Conservation (phyloP, 2,113 vertebrate genomes). For the Passer montanus region DNA sequence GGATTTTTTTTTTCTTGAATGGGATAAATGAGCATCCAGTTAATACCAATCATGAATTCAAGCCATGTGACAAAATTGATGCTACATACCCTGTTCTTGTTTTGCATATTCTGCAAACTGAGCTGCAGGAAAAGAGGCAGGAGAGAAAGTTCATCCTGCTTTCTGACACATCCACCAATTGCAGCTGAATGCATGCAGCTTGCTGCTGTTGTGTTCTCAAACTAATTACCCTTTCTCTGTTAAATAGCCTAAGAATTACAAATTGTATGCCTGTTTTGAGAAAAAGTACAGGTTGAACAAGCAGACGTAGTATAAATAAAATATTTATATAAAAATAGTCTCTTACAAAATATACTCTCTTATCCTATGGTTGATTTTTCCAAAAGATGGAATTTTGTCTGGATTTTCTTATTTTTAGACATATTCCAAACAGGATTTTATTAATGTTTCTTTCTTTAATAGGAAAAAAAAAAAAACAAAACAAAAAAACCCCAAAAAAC, state of each 20-base stretch:
- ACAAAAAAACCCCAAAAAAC: background rate
- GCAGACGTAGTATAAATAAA: slow-evolving; percentile 90
- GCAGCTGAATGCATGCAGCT: slow-evolving; percentile 46
- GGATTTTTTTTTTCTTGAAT: slow-evolving; percentile 60
- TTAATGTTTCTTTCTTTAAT: slow-evolving; percentile 59
- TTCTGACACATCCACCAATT: slow-evolving; percentile 34
- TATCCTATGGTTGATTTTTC: slow-evolving; percentile 83
- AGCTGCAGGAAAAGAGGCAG: slow-evolving; percentile 68
- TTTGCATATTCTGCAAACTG: slow-evolving; percentile 70
- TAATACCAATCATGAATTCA: slow-evolving; percentile 57
- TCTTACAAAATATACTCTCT: slow-evolving; percentile 96
- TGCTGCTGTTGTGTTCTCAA: slow-evolving; percentile 54
- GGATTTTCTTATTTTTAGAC: slow-evolving; percentile 70
- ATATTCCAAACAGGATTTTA: slow-evolving; percentile 64
- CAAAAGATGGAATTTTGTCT: slow-evolving; percentile 79
- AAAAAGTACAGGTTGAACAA: slow-evolving; percentile 76
- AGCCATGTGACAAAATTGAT: slow-evolving; percentile 54
- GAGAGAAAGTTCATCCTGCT: slow-evolving; percentile 55
- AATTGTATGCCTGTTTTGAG: slow-evolving; percentile 64
- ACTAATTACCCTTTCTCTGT: slow-evolving; percentile 45
- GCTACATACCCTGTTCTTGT: slow-evolving; percentile 76
- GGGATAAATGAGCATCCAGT: slow-evolving; percentile 69
- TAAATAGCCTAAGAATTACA: slow-evolving; percentile 70
- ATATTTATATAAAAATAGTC: slow-evolving; percentile 98
- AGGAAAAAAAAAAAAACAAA: background rate